Base-by-base conservation (phyloP, 2,113 vertebrate genomes). In the Salminus brasiliensis region DNA sequence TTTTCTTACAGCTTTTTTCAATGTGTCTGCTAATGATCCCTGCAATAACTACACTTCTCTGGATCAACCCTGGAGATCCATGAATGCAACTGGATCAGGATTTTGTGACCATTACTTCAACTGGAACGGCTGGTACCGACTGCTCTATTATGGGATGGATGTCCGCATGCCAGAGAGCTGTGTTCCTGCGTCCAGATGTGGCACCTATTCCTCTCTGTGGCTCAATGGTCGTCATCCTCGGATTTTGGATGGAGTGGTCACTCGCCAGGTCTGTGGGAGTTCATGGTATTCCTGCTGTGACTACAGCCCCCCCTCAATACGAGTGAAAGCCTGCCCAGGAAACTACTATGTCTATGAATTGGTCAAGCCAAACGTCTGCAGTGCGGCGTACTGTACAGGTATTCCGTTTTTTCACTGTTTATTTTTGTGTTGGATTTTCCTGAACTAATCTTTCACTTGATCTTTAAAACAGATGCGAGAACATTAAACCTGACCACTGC, bases 1-100 rank as follows among this genome's bases (percentile, higher is more conserved):
- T n/a, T n/a, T n/a, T n/a, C n/a, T 52, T 6, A n/a, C 9, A 75
- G 2, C 41, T 23, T 0, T 18, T 25, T 23, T 57, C 52, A 73
- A 8, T 52, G 21, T 18, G 30, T 52, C 27, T 39, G n/a, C 36
- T 41, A 11, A 1, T 0, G 63, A 77, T 4, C 75, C 63, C 63
- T 77, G 75, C 32, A 12, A 43, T 21, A 43, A 0, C 23, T 77
- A 77, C 10, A 68, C 23, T 52, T 45, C 18, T 30, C 52, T 78
- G 49, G 66, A 3, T 43, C 41, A 43, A 11, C 41, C 41, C 41
- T 43, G 41, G 41, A 43, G 41, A 43, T 5, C 41, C 41, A 43
- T 9, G 5, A 43, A 43, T 43, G 7, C 5, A 8, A 4, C 8
- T 36, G 8, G 3, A 36, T 3, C 8, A 4, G 8, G 3, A 3